Percentiles rank a stretch among this genome's conserved stretches.
Evolutionary conservation across 2,888 invertebrate genomes (phyloP).

Genomic region (Agrotis puta): DNA sequence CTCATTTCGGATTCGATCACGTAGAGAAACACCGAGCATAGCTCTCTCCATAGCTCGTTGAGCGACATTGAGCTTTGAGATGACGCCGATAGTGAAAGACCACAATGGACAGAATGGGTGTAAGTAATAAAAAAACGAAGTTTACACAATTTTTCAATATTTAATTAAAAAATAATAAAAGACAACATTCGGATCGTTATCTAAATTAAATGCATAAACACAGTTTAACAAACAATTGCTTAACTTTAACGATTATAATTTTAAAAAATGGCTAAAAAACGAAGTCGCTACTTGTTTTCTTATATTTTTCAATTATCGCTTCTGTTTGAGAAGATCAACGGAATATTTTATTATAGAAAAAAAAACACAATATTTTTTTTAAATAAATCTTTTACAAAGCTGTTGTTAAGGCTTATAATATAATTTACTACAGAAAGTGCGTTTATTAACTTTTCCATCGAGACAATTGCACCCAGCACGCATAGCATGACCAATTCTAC

Average conservation of each 20-base stretch:
- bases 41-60: no score
- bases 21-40: no score
- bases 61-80: no score
- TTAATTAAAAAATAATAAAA: slow-evolving; percentile 55
- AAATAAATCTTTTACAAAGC: slow-evolving; percentile 24
- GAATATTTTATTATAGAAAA: background rate
- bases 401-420: slow-evolving; percentile 12
- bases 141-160: slow-evolving; percentile 34
- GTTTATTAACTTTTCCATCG: background rate
- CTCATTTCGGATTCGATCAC: no score
- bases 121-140: background rate
- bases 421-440: slow-evolving; percentile 32
- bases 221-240: slow-evolving; percentile 49
- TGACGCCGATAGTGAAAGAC: no score
- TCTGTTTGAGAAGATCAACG: slow-evolving; percentile 13
- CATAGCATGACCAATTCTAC: no score
- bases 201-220: slow-evolving; percentile 58
- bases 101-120: no score
- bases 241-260: slow-evolving; percentile 44
- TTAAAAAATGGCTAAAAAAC: slow-evolving; percentile 52
- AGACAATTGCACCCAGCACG: slow-evolving; percentile 1
- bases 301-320: background rate
- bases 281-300: background rate
- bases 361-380: slow-evolving; percentile 7
- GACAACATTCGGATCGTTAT: slow-evolving; percentile 21